These are phyloP conservation scores for Xylota sylvarum DNA, from an alignment of 2,888 invertebrate species.

Conservation along the genomic window DNA sequence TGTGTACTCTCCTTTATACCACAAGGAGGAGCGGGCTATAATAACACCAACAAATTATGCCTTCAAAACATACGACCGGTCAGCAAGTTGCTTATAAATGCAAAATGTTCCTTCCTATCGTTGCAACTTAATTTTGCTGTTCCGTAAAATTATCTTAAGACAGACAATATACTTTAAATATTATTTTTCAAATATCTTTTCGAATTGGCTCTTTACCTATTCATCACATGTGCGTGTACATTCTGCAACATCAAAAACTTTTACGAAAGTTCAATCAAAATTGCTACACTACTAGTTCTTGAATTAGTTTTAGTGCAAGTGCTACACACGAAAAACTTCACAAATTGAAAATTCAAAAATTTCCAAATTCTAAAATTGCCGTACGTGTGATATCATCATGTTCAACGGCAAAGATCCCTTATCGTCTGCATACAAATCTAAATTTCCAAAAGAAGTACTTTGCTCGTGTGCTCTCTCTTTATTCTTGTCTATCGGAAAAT, in stretches of 20 bases:
- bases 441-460: conserved; percentile 14
- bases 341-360: conserved; percentile 39
- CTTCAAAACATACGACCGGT: too few relatives aligned
- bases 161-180: background rate
- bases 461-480: conserved; percentile 10
- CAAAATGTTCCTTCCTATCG: too few relatives aligned
- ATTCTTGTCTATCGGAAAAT: background rate
- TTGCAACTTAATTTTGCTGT: too few relatives aligned
- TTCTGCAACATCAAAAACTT: conserved; percentile 31
- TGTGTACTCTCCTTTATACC: too few relatives aligned
- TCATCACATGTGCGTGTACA: background rate
- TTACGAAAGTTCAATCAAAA: conserved; percentile 32
- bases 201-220: background rate
- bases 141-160: background rate
- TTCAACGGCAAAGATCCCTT: conserved; percentile 11
- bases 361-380: conserved; percentile 21
- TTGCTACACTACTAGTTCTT: conserved; percentile 11
- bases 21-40: too few relatives aligned
- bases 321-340: conserved; percentile 28
- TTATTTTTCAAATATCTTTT: background rate
- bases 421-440: conserved; percentile 40
- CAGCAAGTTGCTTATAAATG: too few relatives aligned
- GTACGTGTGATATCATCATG: conserved; percentile 24
- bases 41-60: too few relatives aligned
- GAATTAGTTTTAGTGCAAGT: conserved; percentile 25